Evolutionary conservation across 2,113 vertebrate species (phyloP).

Genomic region (Stegastes partitus): DNA sequence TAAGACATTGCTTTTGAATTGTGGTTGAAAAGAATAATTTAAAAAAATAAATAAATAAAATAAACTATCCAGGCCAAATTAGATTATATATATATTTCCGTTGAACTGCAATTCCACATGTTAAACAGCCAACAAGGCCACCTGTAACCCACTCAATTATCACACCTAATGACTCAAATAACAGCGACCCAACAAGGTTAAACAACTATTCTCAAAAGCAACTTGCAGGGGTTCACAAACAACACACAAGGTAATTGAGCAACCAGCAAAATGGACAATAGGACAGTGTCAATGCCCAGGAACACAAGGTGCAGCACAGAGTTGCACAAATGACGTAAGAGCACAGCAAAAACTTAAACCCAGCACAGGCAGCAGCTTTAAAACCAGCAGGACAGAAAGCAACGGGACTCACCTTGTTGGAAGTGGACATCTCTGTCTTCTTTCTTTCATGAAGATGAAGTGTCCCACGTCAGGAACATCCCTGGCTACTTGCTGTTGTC

Average conservation of each 20-base stretch:
- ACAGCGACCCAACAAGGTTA: neutral
- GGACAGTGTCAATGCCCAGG: neutral
- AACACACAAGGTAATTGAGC: neutral
- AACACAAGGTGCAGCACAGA: neutral
- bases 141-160: neutral
- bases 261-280: neutral
- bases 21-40: no score
- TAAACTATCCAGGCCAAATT: no score
- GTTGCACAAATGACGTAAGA: neutral
- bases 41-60: no score
- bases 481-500: neutral
- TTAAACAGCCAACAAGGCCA: neutral
- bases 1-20: no score
- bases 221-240: neutral
- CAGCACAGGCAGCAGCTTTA: neutral
- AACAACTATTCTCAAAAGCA: neutral
- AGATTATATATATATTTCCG: no score
- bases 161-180: no score
- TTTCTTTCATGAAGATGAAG: neutral
- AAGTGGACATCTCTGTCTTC: fast-evolving
- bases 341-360: neutral
- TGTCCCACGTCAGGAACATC: neutral
- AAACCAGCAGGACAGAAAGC: neutral
- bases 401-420: neutral
- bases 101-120: no score